Base-by-base conservation (phyloP, 2,797 vertebrate genomes). In the Xenentodon cancila region DNA sequence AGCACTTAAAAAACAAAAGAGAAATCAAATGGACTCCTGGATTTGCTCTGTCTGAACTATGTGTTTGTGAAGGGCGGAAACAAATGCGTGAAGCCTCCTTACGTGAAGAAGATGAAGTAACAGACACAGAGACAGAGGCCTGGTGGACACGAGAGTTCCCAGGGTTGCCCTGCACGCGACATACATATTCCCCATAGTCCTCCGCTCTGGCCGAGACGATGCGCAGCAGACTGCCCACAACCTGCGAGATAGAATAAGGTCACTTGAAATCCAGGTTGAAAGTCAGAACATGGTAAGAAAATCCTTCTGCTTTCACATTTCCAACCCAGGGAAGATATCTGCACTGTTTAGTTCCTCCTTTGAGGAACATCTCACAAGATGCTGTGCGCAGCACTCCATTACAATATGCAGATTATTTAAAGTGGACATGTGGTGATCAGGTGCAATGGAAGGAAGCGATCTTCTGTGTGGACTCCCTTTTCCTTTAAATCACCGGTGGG, bases 131-230 rank as follows among this genome's bases (percentile, higher is more conserved):
- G 53, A 97, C 93, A 8, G 95, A 94, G 0, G 94, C 92, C 85
- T 96, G 96, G 1, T 92, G 93, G 30, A 89, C 58, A 6, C 64
- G 75, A 52, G 87, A 66, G 57, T 42, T 68, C 51, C 84, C 68
- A 0, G 68, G 4, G 1, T 71, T 87, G 0, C 86, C 84, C n/a
- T 91, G 88, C 30, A 95, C 93, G 1, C 84, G 91, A 78, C 97
- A 99, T 80, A 96, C 90, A 0, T 97, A 99, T 65, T 97, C 96
- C 17, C 97, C 97, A 0, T 93, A 93, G 66, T 99, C 97, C 0
- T 94, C 94, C 0, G 89, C 64, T 0, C 93, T 90, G 13, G 95
- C 95, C 18, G 92, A 92, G 7, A 95, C 63, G 64, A 98, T 96
- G 20, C 92, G 91, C 59, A 98, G 88, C 85, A 86, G 93, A 59